phyloP scores from a whole-genome alignment of 2,797 vertebrate species.

The Acanthornis magna region DNA sequence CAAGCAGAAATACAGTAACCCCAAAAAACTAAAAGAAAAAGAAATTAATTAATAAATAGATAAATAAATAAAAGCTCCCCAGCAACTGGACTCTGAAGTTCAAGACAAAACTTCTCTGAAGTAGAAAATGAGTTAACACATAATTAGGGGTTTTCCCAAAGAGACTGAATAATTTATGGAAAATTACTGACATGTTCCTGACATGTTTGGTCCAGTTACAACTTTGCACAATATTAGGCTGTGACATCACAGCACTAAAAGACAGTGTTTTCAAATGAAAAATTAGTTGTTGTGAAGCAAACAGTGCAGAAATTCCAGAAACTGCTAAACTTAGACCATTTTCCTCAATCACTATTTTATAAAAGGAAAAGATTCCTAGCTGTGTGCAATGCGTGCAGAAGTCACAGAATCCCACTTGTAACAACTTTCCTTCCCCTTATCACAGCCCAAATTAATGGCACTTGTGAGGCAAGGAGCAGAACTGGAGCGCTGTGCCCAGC shows the following conservation, averaged over 20 bases:
- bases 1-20: not conserved
- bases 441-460: constrained; percentile 27
- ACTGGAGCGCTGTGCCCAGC: not conserved
- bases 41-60: not conserved
- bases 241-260: constrained; percentile 51
- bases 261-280: constrained; percentile 28
- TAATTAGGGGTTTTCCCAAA: constrained; percentile 69
- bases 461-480: not conserved
- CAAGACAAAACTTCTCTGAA: constrained; percentile 54
- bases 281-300: constrained; percentile 7
- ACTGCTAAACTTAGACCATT: constrained; percentile 1
- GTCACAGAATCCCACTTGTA: constrained; percentile 54
- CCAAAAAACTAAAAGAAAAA: too few species aligned
- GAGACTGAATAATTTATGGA: constrained; percentile 66
- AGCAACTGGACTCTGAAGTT: constrained; percentile 11
- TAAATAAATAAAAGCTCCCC: not conserved
- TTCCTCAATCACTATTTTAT: not conserved
- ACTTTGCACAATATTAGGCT: constrained; percentile 32
- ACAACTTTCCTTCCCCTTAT: constrained; percentile 47
- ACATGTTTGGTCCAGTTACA: constrained; percentile 62
- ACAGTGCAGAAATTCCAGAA: constrained; percentile 19
- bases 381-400: constrained; percentile 49
- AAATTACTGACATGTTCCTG: constrained; percentile 67
- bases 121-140: constrained; percentile 63
- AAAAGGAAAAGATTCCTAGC: constrained; percentile 55